Evolutionary conservation across 2,113 vertebrate species (phyloP).

Genomic region (Coreoperca whiteheadi): DNA sequence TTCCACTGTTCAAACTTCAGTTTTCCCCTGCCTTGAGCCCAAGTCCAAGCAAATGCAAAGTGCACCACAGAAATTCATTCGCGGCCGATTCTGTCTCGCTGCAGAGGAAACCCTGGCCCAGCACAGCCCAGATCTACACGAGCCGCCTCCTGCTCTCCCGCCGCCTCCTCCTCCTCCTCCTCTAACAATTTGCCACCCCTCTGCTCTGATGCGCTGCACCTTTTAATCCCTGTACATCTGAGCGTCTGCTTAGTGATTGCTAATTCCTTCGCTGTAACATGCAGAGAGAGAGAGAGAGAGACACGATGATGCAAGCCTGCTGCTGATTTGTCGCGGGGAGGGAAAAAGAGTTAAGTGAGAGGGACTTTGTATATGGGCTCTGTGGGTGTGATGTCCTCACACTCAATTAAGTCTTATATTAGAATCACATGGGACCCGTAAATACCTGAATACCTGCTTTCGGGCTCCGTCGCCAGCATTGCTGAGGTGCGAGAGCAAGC

Average conservation of each 20-base stretch:
- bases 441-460: neutral
- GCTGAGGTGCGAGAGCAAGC: too few relatives aligned
- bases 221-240: conserved; percentile 65
- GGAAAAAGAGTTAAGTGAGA: neutral
- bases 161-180: neutral
- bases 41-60: neutral
- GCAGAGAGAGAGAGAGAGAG: neutral
- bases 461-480: neutral
- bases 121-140: neutral
- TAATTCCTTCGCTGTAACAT: conserved; percentile 41
- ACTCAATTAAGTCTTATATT: neutral
- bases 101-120: conserved; percentile 5
- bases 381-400: neutral
- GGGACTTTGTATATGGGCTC: neutral
- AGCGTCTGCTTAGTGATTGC: conserved; percentile 38
- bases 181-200: conserved; percentile 58
- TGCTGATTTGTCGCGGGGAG: neutral
- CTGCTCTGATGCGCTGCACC: conserved; percentile 25
- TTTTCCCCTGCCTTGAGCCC: neutral
- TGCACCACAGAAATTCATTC: conserved; percentile 6
- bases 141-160: neutral
- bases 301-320: neutral
- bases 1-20: neutral
- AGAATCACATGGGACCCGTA: neutral
- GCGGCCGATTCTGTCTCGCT: conserved; percentile 3